A percentile compares a stretch with the other conserved stretches of the same genome.
phyloP scores from a whole-genome alignment of 2,888 invertebrate species.

The Ophion ellenae region DNA sequence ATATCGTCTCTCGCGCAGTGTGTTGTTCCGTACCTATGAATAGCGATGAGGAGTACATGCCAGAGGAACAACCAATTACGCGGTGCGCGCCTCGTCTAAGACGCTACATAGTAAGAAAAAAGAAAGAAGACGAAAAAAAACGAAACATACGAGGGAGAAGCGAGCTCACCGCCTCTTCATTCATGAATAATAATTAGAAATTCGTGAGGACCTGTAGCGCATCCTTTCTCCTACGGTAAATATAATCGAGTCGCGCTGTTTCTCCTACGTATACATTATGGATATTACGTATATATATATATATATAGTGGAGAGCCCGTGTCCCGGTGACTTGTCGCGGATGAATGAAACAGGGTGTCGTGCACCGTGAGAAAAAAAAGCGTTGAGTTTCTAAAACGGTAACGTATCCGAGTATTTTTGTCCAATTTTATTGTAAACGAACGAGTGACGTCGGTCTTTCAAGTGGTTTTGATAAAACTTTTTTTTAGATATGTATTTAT shows the following conservation, averaged over 20 bases:
- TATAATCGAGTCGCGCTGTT: slow-evolving; percentile 37
- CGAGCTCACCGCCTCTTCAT: slow-evolving; percentile 59
- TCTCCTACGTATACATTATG: slow-evolving; percentile 35
- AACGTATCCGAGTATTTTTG: slow-evolving; percentile 1
- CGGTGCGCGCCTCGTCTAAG: slow-evolving; percentile 54
- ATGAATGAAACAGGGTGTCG: slow-evolving; percentile 3
- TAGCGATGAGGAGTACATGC: slow-evolving; percentile 78
- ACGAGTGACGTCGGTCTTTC: background rate
- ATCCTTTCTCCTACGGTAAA: slow-evolving; percentile 35
- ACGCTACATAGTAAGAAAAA: slow-evolving; percentile 69
- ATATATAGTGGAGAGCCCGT: background rate
- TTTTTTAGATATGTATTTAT: background rate
- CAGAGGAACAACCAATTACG: slow-evolving; percentile 76
- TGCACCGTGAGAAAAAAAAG: background rate
- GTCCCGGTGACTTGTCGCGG: background rate
- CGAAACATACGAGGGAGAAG: slow-evolving; percentile 2
- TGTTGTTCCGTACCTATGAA: slow-evolving; percentile 75
- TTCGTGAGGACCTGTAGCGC: slow-evolving; percentile 60
- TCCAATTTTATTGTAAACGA: background rate
- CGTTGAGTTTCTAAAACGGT: too few relatives aligned
- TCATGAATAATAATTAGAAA: slow-evolving; percentile 76
- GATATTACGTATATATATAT: slow-evolving; percentile 17
- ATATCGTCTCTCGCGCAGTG: slow-evolving; percentile 55
- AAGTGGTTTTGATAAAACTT: background rate
- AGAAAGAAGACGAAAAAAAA: slow-evolving; percentile 14